phyloP scores from a whole-genome alignment of 1,140 invertebrate genomes.

The Argopecten irradians region DNA sequence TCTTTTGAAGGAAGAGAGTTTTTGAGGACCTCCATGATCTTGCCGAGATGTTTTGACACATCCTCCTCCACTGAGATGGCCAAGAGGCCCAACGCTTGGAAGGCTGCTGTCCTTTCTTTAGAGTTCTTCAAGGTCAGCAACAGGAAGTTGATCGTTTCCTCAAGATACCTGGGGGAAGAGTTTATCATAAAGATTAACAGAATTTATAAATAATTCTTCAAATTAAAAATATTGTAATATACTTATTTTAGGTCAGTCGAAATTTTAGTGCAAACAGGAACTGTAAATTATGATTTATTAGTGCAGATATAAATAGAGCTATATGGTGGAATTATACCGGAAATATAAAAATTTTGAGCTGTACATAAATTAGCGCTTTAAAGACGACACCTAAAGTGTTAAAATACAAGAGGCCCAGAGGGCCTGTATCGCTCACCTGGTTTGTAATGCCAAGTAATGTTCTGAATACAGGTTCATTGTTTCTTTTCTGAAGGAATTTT shows the following conservation, averaged over 20 bases:
- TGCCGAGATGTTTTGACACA: slow-evolving; percentile 87
- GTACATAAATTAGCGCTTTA: no score
- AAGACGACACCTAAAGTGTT: no score
- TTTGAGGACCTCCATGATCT: slow-evolving; percentile 92
- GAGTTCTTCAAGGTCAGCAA: slow-evolving; percentile 84
- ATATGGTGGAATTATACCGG: no score
- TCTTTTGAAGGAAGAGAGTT: slow-evolving; percentile 87
- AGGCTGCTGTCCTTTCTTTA: slow-evolving; percentile 89
- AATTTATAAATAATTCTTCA: neutral
- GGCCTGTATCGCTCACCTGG: no score
- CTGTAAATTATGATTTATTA: no score
- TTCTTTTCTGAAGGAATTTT: no score
- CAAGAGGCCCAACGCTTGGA: slow-evolving; percentile 92
- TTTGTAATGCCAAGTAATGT: no score
- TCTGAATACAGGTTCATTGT: no score
- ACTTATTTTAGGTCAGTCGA: neutral
- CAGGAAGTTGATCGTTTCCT: slow-evolving; percentile 87
- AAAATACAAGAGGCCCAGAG: no score
- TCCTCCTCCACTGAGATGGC: slow-evolving; percentile 89
- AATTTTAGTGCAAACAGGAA: neutral
- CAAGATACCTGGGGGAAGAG: slow-evolving; percentile 85
- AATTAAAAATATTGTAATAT: neutral
- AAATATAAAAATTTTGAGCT: no score
- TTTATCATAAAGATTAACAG: no score
- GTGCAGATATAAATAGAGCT: no score